Base-by-base conservation (phyloP, 2,888 invertebrate genomes). In the Ditylenchus weischeri region DNA sequence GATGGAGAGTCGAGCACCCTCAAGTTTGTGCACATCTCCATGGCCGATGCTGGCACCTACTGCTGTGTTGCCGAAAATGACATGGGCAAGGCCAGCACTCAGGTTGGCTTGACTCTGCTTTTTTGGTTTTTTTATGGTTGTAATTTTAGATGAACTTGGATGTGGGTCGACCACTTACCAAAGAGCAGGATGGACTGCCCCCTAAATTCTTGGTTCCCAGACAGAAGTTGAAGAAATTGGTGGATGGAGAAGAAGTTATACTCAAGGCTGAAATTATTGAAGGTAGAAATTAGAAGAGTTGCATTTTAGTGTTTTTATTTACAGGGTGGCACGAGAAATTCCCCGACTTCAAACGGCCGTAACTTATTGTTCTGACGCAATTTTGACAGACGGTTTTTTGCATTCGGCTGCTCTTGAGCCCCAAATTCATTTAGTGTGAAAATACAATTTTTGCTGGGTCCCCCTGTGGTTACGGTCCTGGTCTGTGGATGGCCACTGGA, bases 1-100 rank as follows among this genome's bases (percentile, higher is more conserved):
- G 83, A 83, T 67, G 83, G 83, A 65, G 83, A 83, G 70, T 78
- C 76, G 62, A 78, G 80, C 21, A 76, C 81, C 29, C 72, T 83
- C 59, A 76, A 73, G 49, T 76, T 82, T 66, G 35, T 59, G n/a
- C 57, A 57, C 54, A 49, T 76, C 19, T 54, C 67, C 0, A 21
- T 62, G 35, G 51, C 64, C 36, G 71, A 71, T 62, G 62, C 66
- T 43, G 75, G 75, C 18, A 69, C 54, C 18, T 79, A 78, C 64
- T 57, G 66, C 0, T 75, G 73, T 47, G 54, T 69, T 8, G 73
- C 72, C 18, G 68, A 72, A 36, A 74, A 74, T 54, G 36, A 47
- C 23, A 61, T 64, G 36, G 76, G 76, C 13, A 61, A 60, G 29
- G 72, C 72, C 8, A 64, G 21, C 50, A 71, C 73, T 15, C 69